Percentiles rank a stretch among this genome's conserved stretches.
phyloP scores from a whole-genome alignment of 2,888 invertebrate species.

The Drosophila imparisetae region DNA sequence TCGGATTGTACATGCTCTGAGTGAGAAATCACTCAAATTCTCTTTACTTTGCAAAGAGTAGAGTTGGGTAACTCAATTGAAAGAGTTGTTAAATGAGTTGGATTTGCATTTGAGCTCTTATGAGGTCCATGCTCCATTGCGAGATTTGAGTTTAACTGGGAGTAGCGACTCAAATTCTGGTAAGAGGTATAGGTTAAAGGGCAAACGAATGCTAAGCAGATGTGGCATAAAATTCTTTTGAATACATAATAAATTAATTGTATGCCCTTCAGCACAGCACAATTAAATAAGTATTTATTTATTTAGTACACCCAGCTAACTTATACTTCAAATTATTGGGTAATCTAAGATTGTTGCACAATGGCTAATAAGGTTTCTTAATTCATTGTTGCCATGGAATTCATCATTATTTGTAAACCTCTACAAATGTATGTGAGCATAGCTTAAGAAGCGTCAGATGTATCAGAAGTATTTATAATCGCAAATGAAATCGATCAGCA shows the following conservation, averaged over 20 bases:
- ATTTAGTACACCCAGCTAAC: background rate
- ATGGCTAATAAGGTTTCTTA: background rate
- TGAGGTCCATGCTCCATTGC: background rate
- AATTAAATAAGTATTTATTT: background rate
- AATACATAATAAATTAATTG: background rate
- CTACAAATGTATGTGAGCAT: background rate
- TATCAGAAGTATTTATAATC: conserved; percentile 26
- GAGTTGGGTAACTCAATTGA: background rate
- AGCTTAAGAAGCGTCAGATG: background rate
- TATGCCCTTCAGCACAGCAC: background rate
- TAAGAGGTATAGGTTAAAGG: background rate
- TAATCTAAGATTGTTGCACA: too few relatives aligned
- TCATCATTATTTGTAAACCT: background rate
- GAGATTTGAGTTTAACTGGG: background rate
- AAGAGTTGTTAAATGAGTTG: background rate
- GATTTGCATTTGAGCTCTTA: background rate
- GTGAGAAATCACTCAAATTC: background rate
- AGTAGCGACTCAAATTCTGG: background rate
- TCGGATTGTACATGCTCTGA: background rate
- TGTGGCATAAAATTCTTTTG: background rate
- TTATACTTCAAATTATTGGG: background rate
- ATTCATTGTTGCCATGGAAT: background rate
- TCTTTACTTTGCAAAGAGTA: background rate
- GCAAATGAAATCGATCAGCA: conserved; percentile 36
- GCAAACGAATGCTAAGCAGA: background rate